Conservation (phyloP, 2,888 invertebrate genomes). For the Cerastis rubricosa region DNA sequence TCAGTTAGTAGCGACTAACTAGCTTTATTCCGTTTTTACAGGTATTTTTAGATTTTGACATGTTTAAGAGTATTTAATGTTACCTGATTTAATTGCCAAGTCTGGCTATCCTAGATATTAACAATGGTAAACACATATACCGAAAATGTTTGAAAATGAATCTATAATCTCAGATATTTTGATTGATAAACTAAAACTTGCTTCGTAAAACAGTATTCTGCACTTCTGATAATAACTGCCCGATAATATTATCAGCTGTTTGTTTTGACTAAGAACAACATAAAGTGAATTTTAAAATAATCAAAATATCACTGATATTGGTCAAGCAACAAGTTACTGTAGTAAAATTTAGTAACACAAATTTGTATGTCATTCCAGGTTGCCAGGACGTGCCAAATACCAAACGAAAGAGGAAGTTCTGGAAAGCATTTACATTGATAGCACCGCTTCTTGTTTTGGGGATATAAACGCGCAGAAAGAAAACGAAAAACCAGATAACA, state of each 20-base stretch:
- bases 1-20: background rate
- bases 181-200: background rate
- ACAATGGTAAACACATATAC: background rate
- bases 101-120: background rate
- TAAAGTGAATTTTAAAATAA: background rate
- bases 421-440: conserved; percentile 89
- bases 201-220: background rate
- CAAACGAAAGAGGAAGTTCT: conserved; percentile 89
- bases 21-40: background rate
- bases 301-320: background rate
- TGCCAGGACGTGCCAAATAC: conserved; percentile 87
- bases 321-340: background rate
- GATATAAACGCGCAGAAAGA: conserved; percentile 87
- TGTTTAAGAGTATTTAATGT: background rate
- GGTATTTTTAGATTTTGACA: background rate
- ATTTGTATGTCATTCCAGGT: conserved; percentile 78
- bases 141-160: background rate
- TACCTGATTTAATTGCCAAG: background rate
- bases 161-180: background rate
- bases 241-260: conserved; percentile 1
- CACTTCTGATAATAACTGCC: conserved; percentile 3
- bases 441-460: conserved; percentile 89
- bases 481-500: conserved; percentile 76
- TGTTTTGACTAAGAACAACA: background rate
- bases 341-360: conserved; percentile 10